A percentile compares a stretch with the other conserved stretches of the same genome.
These are phyloP conservation scores for Orthochromis indermauri DNA, from an alignment of 2,113 vertebrate genomes.

Conservation along the genomic window DNA sequence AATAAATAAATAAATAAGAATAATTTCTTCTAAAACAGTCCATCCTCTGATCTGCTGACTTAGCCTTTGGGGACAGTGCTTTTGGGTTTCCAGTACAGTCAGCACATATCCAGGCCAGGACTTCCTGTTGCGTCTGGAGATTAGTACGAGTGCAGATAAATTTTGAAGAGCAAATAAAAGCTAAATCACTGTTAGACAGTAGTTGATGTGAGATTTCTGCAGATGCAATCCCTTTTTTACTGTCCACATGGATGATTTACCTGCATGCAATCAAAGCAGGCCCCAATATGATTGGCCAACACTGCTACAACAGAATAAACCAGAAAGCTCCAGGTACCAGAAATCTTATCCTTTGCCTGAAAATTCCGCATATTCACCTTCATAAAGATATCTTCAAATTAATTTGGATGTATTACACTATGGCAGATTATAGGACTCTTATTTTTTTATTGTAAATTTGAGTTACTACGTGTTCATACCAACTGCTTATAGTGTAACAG, in stretches of 20 bases:
- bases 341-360: not conserved
- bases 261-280: not conserved
- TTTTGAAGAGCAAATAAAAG: not conserved
- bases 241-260: not conserved
- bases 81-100: not conserved
- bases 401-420: not conserved
- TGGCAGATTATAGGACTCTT: not conserved
- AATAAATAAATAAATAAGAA: fast-evolving
- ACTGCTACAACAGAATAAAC: not conserved
- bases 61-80: not conserved
- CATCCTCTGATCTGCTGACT: not conserved
- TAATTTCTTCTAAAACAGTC: not conserved
- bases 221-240: not conserved
- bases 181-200: not conserved
- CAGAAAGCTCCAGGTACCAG: not conserved
- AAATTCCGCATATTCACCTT: fast-evolving
- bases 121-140: not conserved
- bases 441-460: not conserved
- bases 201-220: not conserved
- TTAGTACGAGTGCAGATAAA: not conserved
- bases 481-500: not conserved
- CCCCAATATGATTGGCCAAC: not conserved
- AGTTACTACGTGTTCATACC: not conserved
- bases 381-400: not conserved
- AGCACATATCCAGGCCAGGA: not conserved